Evolutionary conservation across 2,888 invertebrate species (phyloP).

Genomic region (Capitulum mitella): DNA sequence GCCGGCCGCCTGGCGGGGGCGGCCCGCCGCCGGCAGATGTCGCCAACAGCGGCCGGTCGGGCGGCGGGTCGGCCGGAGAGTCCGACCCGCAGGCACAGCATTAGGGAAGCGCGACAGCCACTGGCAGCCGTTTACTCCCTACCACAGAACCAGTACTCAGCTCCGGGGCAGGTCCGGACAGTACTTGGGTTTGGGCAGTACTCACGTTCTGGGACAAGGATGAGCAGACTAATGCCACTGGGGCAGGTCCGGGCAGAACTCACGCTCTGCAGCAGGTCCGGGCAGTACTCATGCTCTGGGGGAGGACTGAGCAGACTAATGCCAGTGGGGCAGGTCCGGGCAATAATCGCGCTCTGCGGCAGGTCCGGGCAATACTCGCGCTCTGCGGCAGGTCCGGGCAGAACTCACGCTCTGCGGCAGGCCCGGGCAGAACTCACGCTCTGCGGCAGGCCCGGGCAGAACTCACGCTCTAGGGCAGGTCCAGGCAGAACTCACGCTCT

Average conservation of each 20-base stretch:
- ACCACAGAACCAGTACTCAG: neutral
- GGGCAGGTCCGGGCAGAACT: neutral
- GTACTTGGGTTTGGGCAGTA: too few species aligned
- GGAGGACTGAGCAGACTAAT: too few species aligned
- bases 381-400: neutral
- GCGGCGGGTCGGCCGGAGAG: too few species aligned
- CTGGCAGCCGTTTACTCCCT: too few species aligned
- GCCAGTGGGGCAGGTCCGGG: constrained; percentile 40
- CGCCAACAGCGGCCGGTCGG: too few species aligned
- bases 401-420: neutral
- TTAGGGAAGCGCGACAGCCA: too few species aligned
- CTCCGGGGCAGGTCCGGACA: neutral
- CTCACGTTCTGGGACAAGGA: neutral
- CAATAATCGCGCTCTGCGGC: constrained; percentile 45
- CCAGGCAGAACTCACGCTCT: neutral
- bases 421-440: constrained; percentile 10
- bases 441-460: too few species aligned
- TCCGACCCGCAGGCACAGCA: too few species aligned
- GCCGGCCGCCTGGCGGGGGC: too few species aligned
- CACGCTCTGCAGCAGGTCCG: neutral
- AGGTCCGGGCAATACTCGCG: too few species aligned
- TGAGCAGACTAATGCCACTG: neutral
- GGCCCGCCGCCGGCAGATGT: too few species aligned
- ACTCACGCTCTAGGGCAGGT: neutral
- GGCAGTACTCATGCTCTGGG: constrained; percentile 27